Percentiles rank a stretch among this genome's conserved stretches.
Conservation (phyloP, 2,113 vertebrate species). For the Microtus oregoni region DNA sequence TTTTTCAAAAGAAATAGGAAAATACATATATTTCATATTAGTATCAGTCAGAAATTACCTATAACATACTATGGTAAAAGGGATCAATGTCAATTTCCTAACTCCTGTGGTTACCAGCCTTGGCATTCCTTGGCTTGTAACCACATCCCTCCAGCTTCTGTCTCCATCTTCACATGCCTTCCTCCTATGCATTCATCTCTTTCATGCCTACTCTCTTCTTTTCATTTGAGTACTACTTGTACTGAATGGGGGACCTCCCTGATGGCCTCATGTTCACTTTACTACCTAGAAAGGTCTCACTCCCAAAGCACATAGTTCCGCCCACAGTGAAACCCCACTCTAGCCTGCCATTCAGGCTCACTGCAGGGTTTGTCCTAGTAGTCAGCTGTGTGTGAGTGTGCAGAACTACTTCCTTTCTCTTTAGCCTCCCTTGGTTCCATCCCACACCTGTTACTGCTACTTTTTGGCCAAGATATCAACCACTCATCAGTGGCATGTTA, state of each 20-base stretch:
- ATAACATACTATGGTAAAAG: not conserved
- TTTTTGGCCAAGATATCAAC: not conserved
- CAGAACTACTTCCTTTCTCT: not conserved
- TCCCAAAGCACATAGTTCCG: not conserved
- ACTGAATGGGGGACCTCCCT: not conserved
- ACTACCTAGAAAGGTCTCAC: not conserved
- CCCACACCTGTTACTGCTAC: not conserved
- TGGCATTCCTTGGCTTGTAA: not conserved
- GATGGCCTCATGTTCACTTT: not conserved
- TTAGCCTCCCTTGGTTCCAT: not conserved
- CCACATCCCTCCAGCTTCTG: not conserved
- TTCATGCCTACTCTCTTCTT: not conserved
- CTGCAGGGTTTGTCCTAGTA: not conserved
- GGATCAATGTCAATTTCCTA: no score
- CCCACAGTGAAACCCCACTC: not conserved
- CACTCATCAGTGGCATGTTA: accelerated
- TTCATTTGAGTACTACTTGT: not conserved
- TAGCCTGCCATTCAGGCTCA: not conserved
- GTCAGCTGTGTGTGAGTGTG: accelerated
- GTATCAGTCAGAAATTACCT: not conserved
- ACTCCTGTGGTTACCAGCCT: not conserved
- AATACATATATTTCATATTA: not conserved
- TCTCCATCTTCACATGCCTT: not conserved
- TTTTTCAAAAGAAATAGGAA: not conserved
- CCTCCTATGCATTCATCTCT: not conserved